Base-by-base conservation (phyloP, 2,797 vertebrate species). In the Phrynocephalus guinanensis region DNA sequence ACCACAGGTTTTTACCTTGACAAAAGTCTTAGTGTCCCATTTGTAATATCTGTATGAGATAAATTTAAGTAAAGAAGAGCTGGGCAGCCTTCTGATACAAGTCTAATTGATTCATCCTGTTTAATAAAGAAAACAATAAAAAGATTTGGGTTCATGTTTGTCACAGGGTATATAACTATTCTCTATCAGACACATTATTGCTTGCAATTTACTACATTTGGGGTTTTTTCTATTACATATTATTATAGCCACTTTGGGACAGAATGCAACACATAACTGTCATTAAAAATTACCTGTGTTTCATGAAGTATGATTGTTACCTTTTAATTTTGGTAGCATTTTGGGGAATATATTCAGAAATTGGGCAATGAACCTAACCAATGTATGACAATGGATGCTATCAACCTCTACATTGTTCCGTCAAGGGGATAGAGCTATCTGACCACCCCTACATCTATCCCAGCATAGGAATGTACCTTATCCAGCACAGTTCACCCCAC, bases 11-110 rank as follows among this genome's bases (percentile, higher is more conserved):
- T 82, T 94, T 96, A 98, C 97, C 97, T 98, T 83, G 97, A 96
- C 75, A 98, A 93, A n/a, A 96, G 93, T 89, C 86, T 70, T 48
- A 98, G 90, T 0, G 96, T 96, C 85, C 91, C 92, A 76, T 98
- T 97, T 89, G 97, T 97, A 92, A 98, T 93, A 33, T 81, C 56
- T 28, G 97, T 98, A 89, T 94, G 95, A 1, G 97, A 97, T 28
- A 98, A 90, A 93, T 98, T 98, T 86, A 98, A 95, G 95, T 95
- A 97, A 38, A 98, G 95, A 85, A 98, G 93, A 67, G 95, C 96
- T 38, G 94, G 95, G 85, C 98, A 98, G 73, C 96, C 94, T 88
- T 97, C 97, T 2, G 97, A 94, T 87, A 98, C 96, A 79, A 92
- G 91, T 91, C 94, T 96, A 91, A 98, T 95, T 30, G 94, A 95